Conservation (phyloP, 2,113 vertebrate species). For the Stegostoma tigrinum region DNA sequence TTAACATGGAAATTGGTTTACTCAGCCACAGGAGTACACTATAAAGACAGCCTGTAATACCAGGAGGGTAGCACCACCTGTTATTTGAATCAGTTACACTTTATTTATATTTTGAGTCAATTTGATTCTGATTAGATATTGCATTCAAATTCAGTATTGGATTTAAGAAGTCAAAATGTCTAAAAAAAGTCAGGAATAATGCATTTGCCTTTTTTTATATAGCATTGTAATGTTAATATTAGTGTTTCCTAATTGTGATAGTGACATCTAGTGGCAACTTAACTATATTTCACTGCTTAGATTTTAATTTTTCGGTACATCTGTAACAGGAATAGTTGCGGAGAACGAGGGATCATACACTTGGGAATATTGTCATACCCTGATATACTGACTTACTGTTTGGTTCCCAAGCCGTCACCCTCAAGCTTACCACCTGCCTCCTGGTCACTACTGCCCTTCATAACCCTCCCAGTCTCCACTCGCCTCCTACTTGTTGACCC, state of each 20-base stretch:
- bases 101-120: too few species aligned
- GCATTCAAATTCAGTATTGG: background rate
- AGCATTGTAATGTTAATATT: background rate
- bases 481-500: too few species aligned
- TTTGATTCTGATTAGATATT: background rate
- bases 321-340: background rate
- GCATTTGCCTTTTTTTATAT: background rate
- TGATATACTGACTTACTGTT: background rate
- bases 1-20: constrained; percentile 10
- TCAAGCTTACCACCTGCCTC: background rate
- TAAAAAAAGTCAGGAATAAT: background rate
- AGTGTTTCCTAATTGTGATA: background rate
- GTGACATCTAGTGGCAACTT: background rate
- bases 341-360: background rate
- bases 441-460: background rate
- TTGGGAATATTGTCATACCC: background rate
- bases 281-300: background rate
- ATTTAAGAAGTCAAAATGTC: background rate
- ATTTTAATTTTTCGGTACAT: background rate
- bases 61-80: background rate
- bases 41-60: background rate
- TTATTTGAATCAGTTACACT: background rate
- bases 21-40: background rate
- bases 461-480: too few species aligned
- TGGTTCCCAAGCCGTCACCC: background rate